A percentile compares a stretch with the other conserved stretches of the same genome.
These are phyloP conservation scores for Drosophila monieri DNA, from an alignment of 2,888 invertebrate genomes.

Conservation along the genomic window DNA sequence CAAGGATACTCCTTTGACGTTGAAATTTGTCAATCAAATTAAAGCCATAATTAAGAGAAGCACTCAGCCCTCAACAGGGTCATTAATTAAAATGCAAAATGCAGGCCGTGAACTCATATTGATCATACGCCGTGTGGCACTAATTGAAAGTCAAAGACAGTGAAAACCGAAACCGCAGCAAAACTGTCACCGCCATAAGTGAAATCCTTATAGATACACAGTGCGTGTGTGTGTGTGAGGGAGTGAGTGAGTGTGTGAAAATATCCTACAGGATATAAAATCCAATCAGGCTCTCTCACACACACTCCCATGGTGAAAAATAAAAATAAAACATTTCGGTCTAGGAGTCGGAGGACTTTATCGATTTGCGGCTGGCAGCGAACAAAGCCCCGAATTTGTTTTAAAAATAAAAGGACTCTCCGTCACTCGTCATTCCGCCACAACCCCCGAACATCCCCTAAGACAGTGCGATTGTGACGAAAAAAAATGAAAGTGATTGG, in stretches of 20 bases:
- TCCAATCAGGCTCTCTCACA: constrained; percentile 49
- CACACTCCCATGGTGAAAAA: constrained; percentile 19
- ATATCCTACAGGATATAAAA: constrained; percentile 45
- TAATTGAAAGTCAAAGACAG: constrained; percentile 52
- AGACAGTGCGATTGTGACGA: constrained; percentile 34
- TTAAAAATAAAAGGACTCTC: constrained; percentile 32
- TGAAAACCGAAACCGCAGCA: constrained; percentile 32
- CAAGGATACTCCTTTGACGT: background rate
- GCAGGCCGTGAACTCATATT: constrained; percentile 30
- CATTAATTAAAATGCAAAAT: constrained; percentile 19
- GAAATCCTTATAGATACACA: constrained; percentile 28
- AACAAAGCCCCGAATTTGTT: constrained; percentile 42
- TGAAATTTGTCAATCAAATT: constrained; percentile 15
- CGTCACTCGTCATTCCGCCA: background rate
- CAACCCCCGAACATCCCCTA: background rate
- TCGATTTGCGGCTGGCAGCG: constrained; percentile 37
- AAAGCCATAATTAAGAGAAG: constrained; percentile 24
- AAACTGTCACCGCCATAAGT: constrained; percentile 35
- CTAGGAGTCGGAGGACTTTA: constrained; percentile 43
- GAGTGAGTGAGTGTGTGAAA: constrained; percentile 2
- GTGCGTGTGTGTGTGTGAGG: constrained; percentile 23
- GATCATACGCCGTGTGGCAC: constrained; percentile 48
- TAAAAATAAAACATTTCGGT: constrained; percentile 41
- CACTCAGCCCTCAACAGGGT: constrained; percentile 16
- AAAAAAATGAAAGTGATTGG: constrained; percentile 24